These are phyloP conservation scores for Probosciger aterrimus DNA, from an alignment of 2,113 vertebrate genomes.

Conservation along the genomic window DNA sequence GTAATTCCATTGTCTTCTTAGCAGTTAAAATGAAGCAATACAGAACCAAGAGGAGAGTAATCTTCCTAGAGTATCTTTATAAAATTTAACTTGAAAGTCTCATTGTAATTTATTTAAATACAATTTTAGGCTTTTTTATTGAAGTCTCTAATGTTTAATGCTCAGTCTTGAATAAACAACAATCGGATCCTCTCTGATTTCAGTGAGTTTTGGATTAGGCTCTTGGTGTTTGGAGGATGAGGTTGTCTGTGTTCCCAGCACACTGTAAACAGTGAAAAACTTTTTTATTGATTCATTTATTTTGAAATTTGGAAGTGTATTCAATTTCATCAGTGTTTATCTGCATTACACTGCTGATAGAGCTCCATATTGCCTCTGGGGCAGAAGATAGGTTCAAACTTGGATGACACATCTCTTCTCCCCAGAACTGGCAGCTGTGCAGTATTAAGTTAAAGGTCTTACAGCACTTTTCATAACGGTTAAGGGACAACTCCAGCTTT, in stretches of 20 bases:
- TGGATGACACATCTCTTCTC: background rate
- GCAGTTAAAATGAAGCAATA: background rate
- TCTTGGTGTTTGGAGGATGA: background rate
- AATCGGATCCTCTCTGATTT: background rate
- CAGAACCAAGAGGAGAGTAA: background rate
- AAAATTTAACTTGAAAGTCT: background rate
- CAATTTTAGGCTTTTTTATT: background rate
- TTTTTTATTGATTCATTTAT: background rate
- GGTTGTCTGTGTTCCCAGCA: background rate
- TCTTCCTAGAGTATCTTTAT: background rate
- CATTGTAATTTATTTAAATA: background rate
- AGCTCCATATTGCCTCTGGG: background rate
- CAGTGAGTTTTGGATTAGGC: background rate
- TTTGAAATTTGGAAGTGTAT: background rate
- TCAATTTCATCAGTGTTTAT: background rate
- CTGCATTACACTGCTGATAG: background rate
- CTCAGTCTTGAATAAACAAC: background rate
- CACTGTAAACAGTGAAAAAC: background rate
- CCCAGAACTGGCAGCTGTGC: background rate
- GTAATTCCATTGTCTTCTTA: background rate
- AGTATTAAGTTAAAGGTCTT: background rate
- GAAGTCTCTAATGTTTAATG: background rate
- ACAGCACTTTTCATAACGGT: background rate
- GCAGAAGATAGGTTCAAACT: background rate
- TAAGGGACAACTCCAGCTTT: background rate